A percentile compares a stretch with the other conserved stretches of the same genome.
These are phyloP conservation scores for Muraenolepis orangiensis DNA, from an alignment of 2,797 vertebrate species.

Conservation along the genomic window DNA sequence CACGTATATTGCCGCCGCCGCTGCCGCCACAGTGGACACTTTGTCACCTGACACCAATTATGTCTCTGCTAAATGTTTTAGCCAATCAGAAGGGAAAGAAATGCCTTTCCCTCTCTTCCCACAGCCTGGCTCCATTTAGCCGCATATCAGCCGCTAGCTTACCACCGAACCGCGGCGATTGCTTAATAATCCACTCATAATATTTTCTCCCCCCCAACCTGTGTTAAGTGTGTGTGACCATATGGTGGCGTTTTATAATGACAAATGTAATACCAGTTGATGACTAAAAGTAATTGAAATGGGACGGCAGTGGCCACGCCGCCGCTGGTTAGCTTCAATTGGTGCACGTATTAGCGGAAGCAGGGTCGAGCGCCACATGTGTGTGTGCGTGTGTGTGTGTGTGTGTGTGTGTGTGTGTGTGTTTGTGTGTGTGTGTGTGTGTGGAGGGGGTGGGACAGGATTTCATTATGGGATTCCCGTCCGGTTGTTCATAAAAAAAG, in stretches of 20 bases:
- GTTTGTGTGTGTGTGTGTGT: too few species aligned
- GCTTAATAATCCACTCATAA: constrained; percentile 61
- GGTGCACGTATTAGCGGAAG: constrained; percentile 37
- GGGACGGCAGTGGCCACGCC: constrained; percentile 9
- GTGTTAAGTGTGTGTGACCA: constrained; percentile 44
- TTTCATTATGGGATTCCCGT: neutral
- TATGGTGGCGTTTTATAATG: constrained; percentile 52
- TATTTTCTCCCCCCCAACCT: constrained; percentile 46
- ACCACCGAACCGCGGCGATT: constrained; percentile 36
- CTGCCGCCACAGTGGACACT: too few species aligned
- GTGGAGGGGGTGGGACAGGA: neutral
- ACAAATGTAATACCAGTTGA: constrained; percentile 41
- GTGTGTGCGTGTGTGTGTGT: too few species aligned
- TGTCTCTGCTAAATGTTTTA: constrained; percentile 60
- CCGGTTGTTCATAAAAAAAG: constrained; percentile 35
- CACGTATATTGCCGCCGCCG: constrained; percentile 56
- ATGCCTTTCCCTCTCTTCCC: constrained; percentile 37
- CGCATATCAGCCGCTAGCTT: constrained; percentile 42
- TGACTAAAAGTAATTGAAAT: constrained; percentile 54
- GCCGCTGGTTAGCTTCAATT: constrained; percentile 37
- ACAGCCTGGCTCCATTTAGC: constrained; percentile 53
- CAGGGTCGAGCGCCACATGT: constrained; percentile 11
- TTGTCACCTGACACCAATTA: constrained; percentile 64
- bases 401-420: too few species aligned
- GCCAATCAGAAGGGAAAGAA: constrained; percentile 54